Conservation (phyloP, 1,140 invertebrate genomes). For the Neocloeon triangulifer region DNA sequence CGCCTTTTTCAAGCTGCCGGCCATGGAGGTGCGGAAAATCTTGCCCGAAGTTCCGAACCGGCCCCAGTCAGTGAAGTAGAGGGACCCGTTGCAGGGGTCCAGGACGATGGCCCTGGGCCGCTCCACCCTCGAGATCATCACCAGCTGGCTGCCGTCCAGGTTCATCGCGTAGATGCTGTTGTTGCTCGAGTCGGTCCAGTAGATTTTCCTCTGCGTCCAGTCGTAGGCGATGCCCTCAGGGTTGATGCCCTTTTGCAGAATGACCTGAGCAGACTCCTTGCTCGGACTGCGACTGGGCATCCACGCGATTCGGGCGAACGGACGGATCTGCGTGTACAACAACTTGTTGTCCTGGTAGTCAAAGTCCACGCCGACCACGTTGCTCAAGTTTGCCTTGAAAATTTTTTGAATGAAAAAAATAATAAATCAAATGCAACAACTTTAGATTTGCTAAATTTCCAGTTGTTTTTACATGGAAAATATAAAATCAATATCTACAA, state of each 20-base stretch:
- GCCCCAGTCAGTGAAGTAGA: constrained; percentile 89
- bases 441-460: neutral
- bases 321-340: constrained; percentile 78
- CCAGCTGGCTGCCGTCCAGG: constrained; percentile 61
- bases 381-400: constrained; percentile 58
- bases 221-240: constrained; percentile 92
- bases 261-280: constrained; percentile 34
- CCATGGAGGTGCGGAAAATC: constrained; percentile 91
- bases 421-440: constrained; percentile 11
- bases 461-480: neutral
- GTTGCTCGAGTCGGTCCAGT: constrained; percentile 91
- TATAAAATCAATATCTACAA: no score
- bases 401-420: constrained; percentile 4
- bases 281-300: constrained; percentile 43
- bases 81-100: constrained; percentile 85
- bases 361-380: constrained; percentile 92
- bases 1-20: constrained; percentile 73
- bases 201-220: constrained; percentile 91
- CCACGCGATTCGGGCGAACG: constrained; percentile 69
- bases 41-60: constrained; percentile 78
- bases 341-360: constrained; percentile 72
- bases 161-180: constrained; percentile 92
- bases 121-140: constrained; percentile 84
- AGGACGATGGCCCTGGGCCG: constrained; percentile 85
- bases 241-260: constrained; percentile 64